Base-by-base conservation (phyloP, 2,888 invertebrate species). In the Eupithecia insigniata region DNA sequence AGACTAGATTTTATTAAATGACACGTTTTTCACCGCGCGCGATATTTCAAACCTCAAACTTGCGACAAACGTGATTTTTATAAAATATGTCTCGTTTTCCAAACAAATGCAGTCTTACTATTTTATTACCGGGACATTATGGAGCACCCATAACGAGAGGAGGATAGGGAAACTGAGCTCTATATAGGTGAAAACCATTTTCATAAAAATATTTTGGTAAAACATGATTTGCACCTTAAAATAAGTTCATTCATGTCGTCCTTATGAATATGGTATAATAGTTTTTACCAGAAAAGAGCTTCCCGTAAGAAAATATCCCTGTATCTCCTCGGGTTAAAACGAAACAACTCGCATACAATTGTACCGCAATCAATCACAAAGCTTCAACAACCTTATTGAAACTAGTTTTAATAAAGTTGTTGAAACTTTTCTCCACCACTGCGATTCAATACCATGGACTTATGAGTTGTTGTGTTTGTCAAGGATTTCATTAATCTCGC, bases 401-500 rank as follows among this genome's bases (percentile, higher is more conserved):
- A 32, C 12, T 5, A 46, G 18, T 14, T 58, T 28, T 10, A 8
- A 12, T 12, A 12, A 30, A 64, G 55, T 46, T n/a, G 8, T 65
- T 39, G 67, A 39, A 69, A 69, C 55, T 7, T 65, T 36, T 39
- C 18, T 26, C 26, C 5, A 6, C 26, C 30, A 26, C 46, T 67
- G 22, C 51, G 58, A 26, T 64, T 51, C 60, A 61, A 66, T 30
- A 39, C 61, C 51, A 60, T 30, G 30, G 55, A 58, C 75, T 76
- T 75, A 76, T 76, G 76, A 75, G 76, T 77, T 76, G 76, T 74
- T 73, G 76, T 73, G 69, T 77, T 78, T 79, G 77, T 78, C 77
- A 74, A 69, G 74, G 76, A 75, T 74, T 76, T 72, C 73, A 74
- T 74, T 73, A 74, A 71, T 78, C 92, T 93, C 32, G 22, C 34